These are phyloP conservation scores for Coluber constrictor DNA, from an alignment of 2,797 vertebrate genomes.

Conservation along the genomic window DNA sequence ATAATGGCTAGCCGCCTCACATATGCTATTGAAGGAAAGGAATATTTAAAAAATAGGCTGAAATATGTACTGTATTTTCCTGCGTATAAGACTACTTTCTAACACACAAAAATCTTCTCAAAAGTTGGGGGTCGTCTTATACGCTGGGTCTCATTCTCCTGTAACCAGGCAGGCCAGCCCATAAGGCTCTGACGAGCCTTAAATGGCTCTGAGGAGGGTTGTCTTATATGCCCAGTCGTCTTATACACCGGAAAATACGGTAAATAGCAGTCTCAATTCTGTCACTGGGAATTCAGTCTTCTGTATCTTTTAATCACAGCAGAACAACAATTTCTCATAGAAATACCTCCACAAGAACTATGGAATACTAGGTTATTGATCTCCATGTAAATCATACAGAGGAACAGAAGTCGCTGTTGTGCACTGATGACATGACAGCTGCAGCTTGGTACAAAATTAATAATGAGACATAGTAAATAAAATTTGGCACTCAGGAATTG, in stretches of 20 bases:
- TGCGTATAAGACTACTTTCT: too few species aligned
- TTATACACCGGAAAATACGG: too few species aligned
- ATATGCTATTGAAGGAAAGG: accelerated
- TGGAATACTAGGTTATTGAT: not conserved
- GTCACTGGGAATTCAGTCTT: not conserved
- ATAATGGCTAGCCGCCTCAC: not conserved
- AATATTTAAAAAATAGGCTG: not conserved
- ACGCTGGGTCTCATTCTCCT: too few species aligned
- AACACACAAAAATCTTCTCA: too few species aligned
- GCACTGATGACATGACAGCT: not conserved
- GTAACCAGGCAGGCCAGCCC: too few species aligned
- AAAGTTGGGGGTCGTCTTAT: too few species aligned
- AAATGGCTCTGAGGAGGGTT: too few species aligned
- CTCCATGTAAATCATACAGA: not conserved
- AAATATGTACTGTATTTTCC: too few species aligned
- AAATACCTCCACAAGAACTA: not conserved
- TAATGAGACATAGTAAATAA: not conserved
- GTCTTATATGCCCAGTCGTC: too few species aligned
- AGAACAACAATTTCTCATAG: not conserved
- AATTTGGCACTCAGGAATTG: not conserved
- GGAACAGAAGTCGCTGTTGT: not conserved
- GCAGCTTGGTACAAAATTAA: not conserved
- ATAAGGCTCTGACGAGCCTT: too few species aligned
- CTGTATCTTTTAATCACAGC: not conserved
- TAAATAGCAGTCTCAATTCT: not conserved